A percentile compares a stretch with the other conserved stretches of the same genome.
phyloP scores from a whole-genome alignment of 2,888 invertebrate genomes.

The Apocheima hispidaria region DNA sequence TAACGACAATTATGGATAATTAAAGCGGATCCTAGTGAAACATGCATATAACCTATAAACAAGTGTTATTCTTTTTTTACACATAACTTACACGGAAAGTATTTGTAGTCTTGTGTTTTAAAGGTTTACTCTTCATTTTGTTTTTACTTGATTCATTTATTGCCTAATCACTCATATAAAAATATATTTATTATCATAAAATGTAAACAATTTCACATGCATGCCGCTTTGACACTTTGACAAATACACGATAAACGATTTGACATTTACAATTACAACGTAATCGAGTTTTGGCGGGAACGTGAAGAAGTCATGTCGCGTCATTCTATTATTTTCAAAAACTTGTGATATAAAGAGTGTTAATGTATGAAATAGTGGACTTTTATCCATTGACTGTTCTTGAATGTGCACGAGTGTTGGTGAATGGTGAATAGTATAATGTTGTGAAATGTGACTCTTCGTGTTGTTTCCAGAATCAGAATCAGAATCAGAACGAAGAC shows the following conservation, averaged over 20 bases:
- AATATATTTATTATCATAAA: constrained; percentile 11
- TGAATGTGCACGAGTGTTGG: no score
- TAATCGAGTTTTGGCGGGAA: no score
- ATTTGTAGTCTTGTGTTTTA: constrained; percentile 91
- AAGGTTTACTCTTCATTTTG: constrained; percentile 90
- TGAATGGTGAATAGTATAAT: no score
- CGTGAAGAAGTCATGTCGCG: no score
- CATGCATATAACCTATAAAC: constrained; percentile 52
- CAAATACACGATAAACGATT: not conserved
- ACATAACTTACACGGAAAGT: constrained; percentile 89
- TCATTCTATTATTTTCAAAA: no score
- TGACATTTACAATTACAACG: not conserved
- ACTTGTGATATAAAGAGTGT: no score
- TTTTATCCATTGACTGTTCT: no score
- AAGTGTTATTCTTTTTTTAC: not conserved
- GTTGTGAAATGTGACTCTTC: no score
- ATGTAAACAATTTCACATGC: constrained; percentile 52
- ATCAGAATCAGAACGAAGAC: no score
- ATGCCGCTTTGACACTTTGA: not conserved
- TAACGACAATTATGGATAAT: no score
- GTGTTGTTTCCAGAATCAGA: no score
- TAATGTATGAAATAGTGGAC: no score
- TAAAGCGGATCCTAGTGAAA: not conserved
- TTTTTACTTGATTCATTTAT: not conserved
- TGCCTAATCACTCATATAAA: not conserved